phyloP scores from a whole-genome alignment of 2,797 vertebrate species.

The Sebastes umbrosus region DNA sequence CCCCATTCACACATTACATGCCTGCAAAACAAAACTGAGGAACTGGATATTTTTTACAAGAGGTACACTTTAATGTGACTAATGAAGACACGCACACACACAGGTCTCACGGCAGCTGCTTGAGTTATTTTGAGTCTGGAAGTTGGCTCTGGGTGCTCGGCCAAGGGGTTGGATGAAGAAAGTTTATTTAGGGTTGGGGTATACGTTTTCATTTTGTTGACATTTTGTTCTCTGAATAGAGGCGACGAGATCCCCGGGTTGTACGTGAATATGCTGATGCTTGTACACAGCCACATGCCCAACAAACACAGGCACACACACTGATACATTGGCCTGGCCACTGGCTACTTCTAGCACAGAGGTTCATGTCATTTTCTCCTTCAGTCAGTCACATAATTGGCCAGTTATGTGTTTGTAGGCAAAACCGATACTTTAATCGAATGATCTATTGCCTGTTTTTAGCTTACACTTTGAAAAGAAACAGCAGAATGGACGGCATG shows the following conservation, averaged over 20 bases:
- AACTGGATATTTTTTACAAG: neutral
- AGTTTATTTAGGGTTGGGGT: slow-evolving; percentile 33
- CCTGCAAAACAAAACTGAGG: neutral
- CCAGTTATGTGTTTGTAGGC: neutral
- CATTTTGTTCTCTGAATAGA: slow-evolving; percentile 47
- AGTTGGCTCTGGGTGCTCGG: slow-evolving; percentile 27
- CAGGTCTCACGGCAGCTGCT: slow-evolving; percentile 52
- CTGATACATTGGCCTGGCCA: neutral
- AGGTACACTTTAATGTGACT: neutral
- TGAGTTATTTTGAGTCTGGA: slow-evolving; percentile 60
- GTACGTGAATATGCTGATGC: neutral
- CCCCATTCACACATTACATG: neutral
- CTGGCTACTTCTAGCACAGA: neutral
- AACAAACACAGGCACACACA: neutral
- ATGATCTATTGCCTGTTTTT: slow-evolving; percentile 41
- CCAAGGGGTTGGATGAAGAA: slow-evolving; percentile 16
- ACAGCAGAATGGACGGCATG: slow-evolving; percentile 19
- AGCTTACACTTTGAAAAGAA: slow-evolving; percentile 46
- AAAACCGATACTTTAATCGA: slow-evolving; percentile 33
- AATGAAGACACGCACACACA: neutral
- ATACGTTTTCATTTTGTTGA: slow-evolving; percentile 68
- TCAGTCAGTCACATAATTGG: slow-evolving; percentile 4
- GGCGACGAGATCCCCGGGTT: neutral
- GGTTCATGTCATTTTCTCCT: neutral
- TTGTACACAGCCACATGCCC: neutral